Evolutionary conservation across 2,113 vertebrate genomes (phyloP).

Genomic region (Catharus bicknelli): DNA sequence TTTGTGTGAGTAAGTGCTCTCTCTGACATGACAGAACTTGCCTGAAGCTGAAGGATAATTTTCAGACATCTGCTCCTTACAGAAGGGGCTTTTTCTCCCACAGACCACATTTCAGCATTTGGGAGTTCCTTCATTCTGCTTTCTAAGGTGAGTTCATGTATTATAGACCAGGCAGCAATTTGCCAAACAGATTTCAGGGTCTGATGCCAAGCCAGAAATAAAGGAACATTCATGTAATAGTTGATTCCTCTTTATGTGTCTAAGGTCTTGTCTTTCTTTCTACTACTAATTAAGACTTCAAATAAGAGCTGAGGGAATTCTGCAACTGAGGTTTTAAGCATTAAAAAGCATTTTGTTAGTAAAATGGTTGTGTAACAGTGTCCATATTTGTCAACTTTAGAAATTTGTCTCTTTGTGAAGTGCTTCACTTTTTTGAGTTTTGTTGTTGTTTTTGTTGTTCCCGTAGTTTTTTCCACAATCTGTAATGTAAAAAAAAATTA

Average conservation of each 20-base stretch:
- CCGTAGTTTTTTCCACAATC: neutral
- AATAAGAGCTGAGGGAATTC: neutral
- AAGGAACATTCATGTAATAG: neutral
- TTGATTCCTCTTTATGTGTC: neutral
- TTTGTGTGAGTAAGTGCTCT: conserved; percentile 15
- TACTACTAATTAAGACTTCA: conserved; percentile 10
- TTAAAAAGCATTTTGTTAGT: neutral
- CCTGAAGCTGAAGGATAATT: conserved; percentile 37
- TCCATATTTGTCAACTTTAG: neutral
- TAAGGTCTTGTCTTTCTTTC: neutral
- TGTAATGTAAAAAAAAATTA: neutral
- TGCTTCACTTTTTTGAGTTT: rapidly evolving
- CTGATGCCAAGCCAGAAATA: neutral
- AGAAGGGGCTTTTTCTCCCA: conserved; percentile 10
- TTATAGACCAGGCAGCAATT: neutral
- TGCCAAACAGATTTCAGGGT: neutral
- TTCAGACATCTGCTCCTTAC: conserved; percentile 46
- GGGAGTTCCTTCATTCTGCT: neutral
- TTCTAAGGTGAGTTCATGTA: neutral
- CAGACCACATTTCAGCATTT: neutral
- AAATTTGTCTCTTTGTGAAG: neutral
- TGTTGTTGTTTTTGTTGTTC: neutral
- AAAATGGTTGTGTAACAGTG: neutral
- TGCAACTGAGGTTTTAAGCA: neutral
- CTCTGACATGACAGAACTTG: conserved; percentile 41